Evolutionary conservation across 2,113 vertebrate genomes (phyloP), one percentile per base, ranked within the genome.

Genomic region (Tretioscincus oriximinensis): DNA sequence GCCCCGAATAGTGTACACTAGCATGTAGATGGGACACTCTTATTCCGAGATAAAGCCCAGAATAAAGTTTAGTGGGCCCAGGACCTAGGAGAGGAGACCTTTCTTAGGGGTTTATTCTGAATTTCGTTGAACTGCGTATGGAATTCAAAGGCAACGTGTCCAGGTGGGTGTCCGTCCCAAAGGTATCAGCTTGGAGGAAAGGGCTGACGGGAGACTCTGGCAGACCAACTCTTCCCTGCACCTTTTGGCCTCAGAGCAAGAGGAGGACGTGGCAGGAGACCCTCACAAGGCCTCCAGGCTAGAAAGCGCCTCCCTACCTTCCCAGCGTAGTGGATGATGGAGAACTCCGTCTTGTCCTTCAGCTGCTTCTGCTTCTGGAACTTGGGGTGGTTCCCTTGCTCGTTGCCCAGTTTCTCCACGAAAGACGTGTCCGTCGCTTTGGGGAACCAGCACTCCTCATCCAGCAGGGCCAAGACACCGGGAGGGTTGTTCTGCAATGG

Each of bases 361-460:
- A 99, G 96, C 84, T 99, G 98, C 84, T 99, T 98, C 4, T 97
- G 92, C 89, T 97, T 99, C 91, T 97, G 96, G 87, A 99, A 99
- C 93, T 99, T 99, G 91, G 95, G 73, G 88, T 99, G 98, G 47
- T 93, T 98, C 73, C 95, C 96, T 90, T 98, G 97, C 87, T 98
- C 98, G 47, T 95, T 88, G 2, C 94, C 91, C 9, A 99, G 92
- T 86, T 99, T 99, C 91, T 99, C 98, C 76, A 99, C 97, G 16
- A 99, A 99, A 26, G 98, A 99, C 11, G 96, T 97, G 86, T 99
- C 98, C 0, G 98, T 99, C 81, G 98, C 98, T 89, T 99, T 99
- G 67, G 98, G 98, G 90, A 99, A 99, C 98, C 98, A 99, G 88
- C 98, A 99, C 85, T 99, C 98, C 88, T 99, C 98, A 67, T 99